A percentile compares a stretch with the other conserved stretches of the same genome.
These are phyloP conservation scores for Caenorhabditis sinica DNA, from an alignment of 2,888 invertebrate genomes.

Conservation along the genomic window DNA sequence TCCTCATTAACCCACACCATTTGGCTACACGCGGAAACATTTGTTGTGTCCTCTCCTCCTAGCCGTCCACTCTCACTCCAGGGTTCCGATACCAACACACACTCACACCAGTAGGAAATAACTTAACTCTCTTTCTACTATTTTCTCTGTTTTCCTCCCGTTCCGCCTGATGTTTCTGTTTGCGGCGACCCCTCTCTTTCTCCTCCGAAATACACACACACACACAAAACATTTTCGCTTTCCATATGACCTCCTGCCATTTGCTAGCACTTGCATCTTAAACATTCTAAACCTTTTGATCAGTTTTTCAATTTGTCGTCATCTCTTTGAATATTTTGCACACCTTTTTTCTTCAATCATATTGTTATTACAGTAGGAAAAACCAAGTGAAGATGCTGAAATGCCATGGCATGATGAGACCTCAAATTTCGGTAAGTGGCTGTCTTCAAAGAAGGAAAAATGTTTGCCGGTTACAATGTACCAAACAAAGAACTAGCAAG, in stretches of 20 bases:
- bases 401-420: conserved; percentile 27
- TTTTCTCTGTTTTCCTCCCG: conserved; percentile 31
- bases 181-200: conserved; percentile 1
- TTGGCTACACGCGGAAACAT: conserved; percentile 45
- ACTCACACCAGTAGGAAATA: conserved; percentile 50
- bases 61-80: background rate
- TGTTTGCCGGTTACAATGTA: conserved; percentile 7
- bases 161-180: conserved; percentile 45
- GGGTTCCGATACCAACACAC: conserved; percentile 42
- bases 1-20: conserved; percentile 42
- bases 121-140: conserved; percentile 41
- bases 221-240: conserved; percentile 8
- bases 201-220: conserved; percentile 8
- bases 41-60: conserved; percentile 39
- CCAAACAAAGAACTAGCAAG: conserved; percentile 27
- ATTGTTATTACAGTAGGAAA: conserved; percentile 10
- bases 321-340: background rate
- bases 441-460: background rate
- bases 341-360: background rate
- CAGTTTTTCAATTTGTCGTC: too few species aligned
- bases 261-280: conserved; percentile 22
- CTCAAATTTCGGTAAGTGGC: conserved; percentile 51
- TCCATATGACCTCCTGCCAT: conserved; percentile 51
- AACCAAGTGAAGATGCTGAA: conserved; percentile 29
- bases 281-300: conserved; percentile 27